These are phyloP conservation scores for Drosophila meridiana DNA, from an alignment of 2,888 invertebrate genomes.

Conservation along the genomic window DNA sequence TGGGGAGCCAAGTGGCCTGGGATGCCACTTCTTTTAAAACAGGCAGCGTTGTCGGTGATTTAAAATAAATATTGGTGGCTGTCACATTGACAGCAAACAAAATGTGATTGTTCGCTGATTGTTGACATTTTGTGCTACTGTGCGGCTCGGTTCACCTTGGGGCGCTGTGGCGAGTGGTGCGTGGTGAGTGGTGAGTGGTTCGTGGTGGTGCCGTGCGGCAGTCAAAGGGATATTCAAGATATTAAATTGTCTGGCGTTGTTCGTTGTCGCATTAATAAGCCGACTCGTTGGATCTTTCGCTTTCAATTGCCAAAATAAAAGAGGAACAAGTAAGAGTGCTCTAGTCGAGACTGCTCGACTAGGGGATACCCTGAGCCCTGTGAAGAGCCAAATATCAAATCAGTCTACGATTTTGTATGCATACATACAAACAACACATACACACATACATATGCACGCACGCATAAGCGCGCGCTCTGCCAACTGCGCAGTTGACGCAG, in stretches of 20 bases:
- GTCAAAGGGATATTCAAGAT: slow-evolving; percentile 72
- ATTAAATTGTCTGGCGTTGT: slow-evolving; percentile 75
- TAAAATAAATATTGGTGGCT: slow-evolving; percentile 82
- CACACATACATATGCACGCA: too few species aligned
- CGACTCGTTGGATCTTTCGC: slow-evolving; percentile 36
- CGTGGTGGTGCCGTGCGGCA: slow-evolving; percentile 21
- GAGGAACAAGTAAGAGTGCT: too few species aligned
- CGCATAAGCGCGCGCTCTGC: too few species aligned
- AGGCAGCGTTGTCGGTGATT: slow-evolving; percentile 66
- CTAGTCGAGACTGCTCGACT: too few species aligned
- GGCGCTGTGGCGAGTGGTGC: slow-evolving; percentile 20
- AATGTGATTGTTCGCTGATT: slow-evolving; percentile 81
- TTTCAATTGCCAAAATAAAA: slow-evolving; percentile 73
- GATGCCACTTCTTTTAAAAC: slow-evolving; percentile 52
- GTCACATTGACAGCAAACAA: slow-evolving; percentile 80
- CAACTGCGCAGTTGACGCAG: too few species aligned
- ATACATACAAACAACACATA: too few species aligned
- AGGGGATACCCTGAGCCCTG: too few species aligned
- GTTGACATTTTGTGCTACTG: slow-evolving; percentile 80
- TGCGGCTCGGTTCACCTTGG: slow-evolving; percentile 41
- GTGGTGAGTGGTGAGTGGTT: not conserved
- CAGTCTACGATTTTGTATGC: too few species aligned
- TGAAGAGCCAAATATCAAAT: too few species aligned
- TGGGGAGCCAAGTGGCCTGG: slow-evolving; percentile 20
- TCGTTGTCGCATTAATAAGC: slow-evolving; percentile 79